phyloP scores from a whole-genome alignment of 2,113 vertebrate genomes.

The Microcebus murinus region DNA sequence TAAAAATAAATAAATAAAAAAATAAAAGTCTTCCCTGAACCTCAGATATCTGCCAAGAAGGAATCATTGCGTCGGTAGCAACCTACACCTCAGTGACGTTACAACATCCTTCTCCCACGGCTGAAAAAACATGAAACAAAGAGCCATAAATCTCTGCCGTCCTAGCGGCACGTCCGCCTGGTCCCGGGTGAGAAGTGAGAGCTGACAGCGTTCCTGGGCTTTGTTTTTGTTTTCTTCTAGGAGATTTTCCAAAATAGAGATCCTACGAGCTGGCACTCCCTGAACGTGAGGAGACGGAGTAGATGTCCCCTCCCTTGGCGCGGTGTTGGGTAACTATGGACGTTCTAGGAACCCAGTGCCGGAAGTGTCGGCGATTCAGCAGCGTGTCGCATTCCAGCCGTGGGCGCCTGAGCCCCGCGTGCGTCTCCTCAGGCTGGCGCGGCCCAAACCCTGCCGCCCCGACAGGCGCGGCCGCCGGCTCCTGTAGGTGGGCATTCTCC shows the following conservation, averaged over 20 bases:
- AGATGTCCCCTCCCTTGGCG: background rate
- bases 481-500: background rate
- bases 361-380: background rate
- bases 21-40: background rate
- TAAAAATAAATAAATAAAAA: too few species aligned
- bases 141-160: background rate
- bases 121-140: background rate
- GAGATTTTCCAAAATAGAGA: slow-evolving; percentile 7
- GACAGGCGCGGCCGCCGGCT: background rate
- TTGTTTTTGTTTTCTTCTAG: background rate
- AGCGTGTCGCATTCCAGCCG: background rate
- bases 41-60: background rate
- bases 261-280: background rate
- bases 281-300: background rate
- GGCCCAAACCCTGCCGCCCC: background rate
- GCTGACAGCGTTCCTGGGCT: rapidly evolving
- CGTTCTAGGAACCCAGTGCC: background rate
- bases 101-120: slow-evolving; percentile 21
- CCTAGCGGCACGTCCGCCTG: rapidly evolving
- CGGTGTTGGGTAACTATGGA: background rate
- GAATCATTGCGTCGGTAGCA: background rate
- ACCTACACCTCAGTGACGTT: background rate
- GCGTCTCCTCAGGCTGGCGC: background rate
- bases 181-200: background rate
- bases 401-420: background rate